A percentile compares a stretch with the other conserved stretches of the same genome.
Conservation (phyloP, 2,113 vertebrate species). For the Alligator mississippiensis region DNA sequence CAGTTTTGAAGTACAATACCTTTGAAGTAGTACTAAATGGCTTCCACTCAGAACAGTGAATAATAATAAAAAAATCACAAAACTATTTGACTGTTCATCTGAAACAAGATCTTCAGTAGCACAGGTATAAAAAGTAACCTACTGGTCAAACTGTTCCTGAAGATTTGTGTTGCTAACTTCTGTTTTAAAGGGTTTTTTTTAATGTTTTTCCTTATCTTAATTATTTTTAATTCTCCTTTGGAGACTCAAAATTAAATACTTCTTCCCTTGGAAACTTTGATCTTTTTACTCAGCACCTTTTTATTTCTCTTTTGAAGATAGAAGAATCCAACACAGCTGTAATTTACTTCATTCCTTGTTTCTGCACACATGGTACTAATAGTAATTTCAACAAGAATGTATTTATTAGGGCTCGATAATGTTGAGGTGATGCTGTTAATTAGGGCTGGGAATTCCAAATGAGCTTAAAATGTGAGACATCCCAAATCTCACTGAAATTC, state of each 20-base stretch:
- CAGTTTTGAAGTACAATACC: constrained; percentile 8
- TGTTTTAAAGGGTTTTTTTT: not conserved
- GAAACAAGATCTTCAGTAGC: not conserved
- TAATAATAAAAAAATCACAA: not conserved
- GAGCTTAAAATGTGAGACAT: not conserved
- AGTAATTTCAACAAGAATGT: not conserved
- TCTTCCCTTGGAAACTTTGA: not conserved
- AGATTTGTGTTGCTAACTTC: not conserved
- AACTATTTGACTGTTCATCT: not conserved
- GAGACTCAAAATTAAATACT: not conserved
- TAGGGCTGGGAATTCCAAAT: not conserved
- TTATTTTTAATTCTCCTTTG: not conserved
- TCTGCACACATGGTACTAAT: not conserved
- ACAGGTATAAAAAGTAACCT: not conserved
- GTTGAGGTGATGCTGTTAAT: not conserved
- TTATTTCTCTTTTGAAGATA: not conserved
- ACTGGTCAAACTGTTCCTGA: not conserved
- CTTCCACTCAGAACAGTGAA: not conserved
- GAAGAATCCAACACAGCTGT: not conserved
- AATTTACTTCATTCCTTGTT: not conserved
- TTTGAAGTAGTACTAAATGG: constrained; percentile 42
- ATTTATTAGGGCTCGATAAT: not conserved
- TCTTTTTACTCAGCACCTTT: not conserved
- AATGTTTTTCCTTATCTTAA: not conserved
- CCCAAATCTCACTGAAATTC: not conserved